A percentile compares a stretch with the other conserved stretches of the same genome.
phyloP scores from a whole-genome alignment of 2,113 vertebrate species.

The Macrotis lagotis region DNA sequence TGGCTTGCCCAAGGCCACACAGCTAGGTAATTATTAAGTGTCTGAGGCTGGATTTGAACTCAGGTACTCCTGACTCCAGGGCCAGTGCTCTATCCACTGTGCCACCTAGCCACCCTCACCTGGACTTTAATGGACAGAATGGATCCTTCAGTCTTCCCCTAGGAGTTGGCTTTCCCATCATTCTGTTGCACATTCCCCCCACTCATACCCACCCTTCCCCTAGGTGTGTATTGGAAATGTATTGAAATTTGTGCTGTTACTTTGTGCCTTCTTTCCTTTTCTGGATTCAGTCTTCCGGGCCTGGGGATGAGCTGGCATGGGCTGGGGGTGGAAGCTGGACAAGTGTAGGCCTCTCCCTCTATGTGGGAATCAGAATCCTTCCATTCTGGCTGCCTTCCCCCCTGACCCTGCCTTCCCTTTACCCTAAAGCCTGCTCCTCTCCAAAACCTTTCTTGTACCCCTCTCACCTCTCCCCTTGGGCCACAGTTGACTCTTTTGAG shows the following conservation, averaged over 20 bases:
- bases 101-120: too few species aligned
- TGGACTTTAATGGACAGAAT: not conserved
- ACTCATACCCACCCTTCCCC: not conserved
- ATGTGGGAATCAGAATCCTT: not conserved
- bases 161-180: not conserved
- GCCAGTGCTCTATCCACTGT: too few species aligned
- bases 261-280: not conserved
- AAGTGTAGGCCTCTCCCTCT: not conserved
- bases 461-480: slow-evolving; percentile 34
- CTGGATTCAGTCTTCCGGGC: not conserved
- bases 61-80: too few species aligned
- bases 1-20: too few species aligned
- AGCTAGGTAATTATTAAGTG: too few species aligned
- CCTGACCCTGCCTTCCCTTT: not conserved
- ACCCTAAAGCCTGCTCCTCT: not conserved
- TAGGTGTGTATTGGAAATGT: not conserved
- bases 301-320: not conserved
- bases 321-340: not conserved
- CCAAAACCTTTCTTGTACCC: not conserved
- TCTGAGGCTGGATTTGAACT: too few species aligned
- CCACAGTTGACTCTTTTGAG: not conserved
- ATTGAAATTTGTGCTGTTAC: not conserved
- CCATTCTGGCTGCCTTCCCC: not conserved
- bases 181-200: not conserved
- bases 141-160: not conserved